Conservation (phyloP, 2,888 invertebrate genomes). For the Oeneis ivallda region DNA sequence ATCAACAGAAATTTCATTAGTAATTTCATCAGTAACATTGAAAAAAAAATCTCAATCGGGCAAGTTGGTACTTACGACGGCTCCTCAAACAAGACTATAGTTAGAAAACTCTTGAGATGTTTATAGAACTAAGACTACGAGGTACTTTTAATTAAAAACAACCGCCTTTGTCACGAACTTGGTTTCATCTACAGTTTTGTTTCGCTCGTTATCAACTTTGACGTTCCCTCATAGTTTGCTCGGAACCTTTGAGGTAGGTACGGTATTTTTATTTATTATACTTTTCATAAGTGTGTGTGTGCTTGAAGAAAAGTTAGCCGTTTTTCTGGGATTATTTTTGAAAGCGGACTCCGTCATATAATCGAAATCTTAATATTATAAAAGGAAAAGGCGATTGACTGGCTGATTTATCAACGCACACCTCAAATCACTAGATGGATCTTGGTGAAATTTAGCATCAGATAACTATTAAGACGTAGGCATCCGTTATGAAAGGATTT, state of each 20-base stretch:
- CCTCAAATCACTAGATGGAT: too few relatives aligned
- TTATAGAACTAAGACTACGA: constrained; percentile 42
- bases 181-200: constrained; percentile 56
- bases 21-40: neutral
- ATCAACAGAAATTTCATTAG: too few relatives aligned
- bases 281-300: constrained; percentile 55
- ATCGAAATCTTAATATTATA: too few relatives aligned
- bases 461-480: too few relatives aligned
- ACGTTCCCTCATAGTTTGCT: constrained; percentile 56
- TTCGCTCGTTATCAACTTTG: constrained; percentile 69
- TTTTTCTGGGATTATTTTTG: constrained; percentile 19
- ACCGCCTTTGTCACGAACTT: constrained; percentile 60
- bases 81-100: constrained; percentile 17
- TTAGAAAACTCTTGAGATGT: constrained; percentile 35
- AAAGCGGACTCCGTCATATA: constrained; percentile 9
- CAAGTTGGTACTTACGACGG: neutral
- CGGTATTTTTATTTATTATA: constrained; percentile 53
- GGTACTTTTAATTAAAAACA: constrained; percentile 68
- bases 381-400: too few relatives aligned
- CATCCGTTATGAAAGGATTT: too few relatives aligned
- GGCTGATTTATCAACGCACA: too few relatives aligned
- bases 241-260: constrained; percentile 57
- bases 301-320: constrained; percentile 47
- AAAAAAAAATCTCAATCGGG: neutral
- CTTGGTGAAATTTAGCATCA: too few relatives aligned